Percentiles rank a stretch among this genome's conserved stretches.
These are phyloP conservation scores for Excalfactoria chinensis DNA, from an alignment of 2,113 vertebrate genomes.

Conservation along the genomic window DNA sequence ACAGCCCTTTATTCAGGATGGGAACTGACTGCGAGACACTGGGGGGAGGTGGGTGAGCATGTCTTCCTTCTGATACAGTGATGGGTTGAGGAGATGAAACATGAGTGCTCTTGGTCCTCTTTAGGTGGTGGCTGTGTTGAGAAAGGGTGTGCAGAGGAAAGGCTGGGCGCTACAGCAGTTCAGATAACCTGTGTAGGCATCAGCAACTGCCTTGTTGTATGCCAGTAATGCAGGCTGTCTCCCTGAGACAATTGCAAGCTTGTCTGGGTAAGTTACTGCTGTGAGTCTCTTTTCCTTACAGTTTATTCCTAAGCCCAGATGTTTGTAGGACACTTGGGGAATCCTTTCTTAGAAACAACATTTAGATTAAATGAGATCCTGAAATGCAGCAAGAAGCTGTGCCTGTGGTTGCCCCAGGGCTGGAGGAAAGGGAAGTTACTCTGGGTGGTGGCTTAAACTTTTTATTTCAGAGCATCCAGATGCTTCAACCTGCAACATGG, in stretches of 20 bases:
- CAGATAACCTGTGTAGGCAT: not conserved
- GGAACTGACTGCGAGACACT: not conserved
- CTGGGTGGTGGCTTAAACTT: not conserved
- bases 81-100: not conserved
- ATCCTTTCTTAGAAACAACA: not conserved
- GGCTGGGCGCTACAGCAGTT: not conserved
- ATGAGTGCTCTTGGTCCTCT: not conserved
- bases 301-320: not conserved
- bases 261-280: not conserved
- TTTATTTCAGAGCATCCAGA: not conserved
- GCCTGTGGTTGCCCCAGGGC: not conserved
- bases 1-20: not conserved
- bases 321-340: not conserved
- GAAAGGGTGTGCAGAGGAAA: not conserved
- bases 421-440: not conserved
- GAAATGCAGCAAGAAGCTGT: not conserved
- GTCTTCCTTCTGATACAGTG: not conserved
- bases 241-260: not conserved
- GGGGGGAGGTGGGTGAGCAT: not conserved
- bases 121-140: not conserved
- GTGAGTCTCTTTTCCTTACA: not conserved
- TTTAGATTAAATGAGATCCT: not conserved
- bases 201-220: not conserved
- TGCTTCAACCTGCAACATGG: fast-evolving
- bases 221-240: not conserved